Conservation (phyloP, 2,113 vertebrate species). For the Pterocles orientalis region DNA sequence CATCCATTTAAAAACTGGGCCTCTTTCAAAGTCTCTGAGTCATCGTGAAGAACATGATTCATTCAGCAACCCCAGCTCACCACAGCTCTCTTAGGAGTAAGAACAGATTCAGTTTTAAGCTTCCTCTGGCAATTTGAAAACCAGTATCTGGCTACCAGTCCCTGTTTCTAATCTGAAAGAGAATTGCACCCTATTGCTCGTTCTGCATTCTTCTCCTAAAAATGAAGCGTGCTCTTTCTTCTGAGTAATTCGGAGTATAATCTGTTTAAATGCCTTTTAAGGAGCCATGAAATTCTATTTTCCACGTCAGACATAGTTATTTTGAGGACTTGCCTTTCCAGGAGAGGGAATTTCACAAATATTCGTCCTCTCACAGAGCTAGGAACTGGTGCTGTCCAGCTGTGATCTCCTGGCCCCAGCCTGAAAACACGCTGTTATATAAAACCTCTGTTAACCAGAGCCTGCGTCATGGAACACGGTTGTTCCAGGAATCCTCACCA, state of each 20-base stretch:
- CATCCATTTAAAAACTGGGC: constrained; percentile 37
- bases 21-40: constrained; percentile 62
- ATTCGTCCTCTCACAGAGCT: constrained; percentile 12
- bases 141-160: constrained; percentile 6
- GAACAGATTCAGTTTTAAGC: constrained; percentile 47
- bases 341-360: constrained; percentile 43
- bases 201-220: constrained; percentile 19
- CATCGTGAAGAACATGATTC: constrained; percentile 58
- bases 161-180: constrained; percentile 25
- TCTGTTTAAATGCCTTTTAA: constrained; percentile 57
- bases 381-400: constrained; percentile 47
- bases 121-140: constrained; percentile 35
- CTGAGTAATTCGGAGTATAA: constrained; percentile 32
- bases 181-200: not conserved
- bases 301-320: constrained; percentile 3
- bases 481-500: constrained; percentile 36
- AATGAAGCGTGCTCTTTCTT: not conserved
- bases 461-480: not conserved
- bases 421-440: constrained; percentile 39
- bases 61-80: constrained; percentile 28
- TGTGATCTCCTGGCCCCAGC: constrained; percentile 9
- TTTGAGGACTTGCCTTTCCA: constrained; percentile 51
- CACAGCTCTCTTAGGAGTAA: not conserved
- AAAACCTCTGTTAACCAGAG: constrained; percentile 7
- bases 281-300: constrained; percentile 55